Evolutionary conservation across 2,113 vertebrate species (phyloP).

Genomic region (Corythoichthys haematopterus): DNA sequence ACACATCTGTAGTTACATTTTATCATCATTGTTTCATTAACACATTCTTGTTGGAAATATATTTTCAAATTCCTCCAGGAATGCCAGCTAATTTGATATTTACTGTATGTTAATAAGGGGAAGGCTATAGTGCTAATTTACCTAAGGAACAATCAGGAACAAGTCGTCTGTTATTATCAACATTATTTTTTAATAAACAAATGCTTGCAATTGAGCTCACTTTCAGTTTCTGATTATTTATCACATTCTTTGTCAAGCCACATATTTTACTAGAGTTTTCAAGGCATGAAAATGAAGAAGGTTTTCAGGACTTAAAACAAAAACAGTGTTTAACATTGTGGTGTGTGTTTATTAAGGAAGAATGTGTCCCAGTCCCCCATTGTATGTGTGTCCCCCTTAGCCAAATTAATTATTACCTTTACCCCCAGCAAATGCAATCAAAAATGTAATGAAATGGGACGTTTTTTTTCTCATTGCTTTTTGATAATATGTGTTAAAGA

Average conservation of each 20-base stretch:
- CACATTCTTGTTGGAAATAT: background rate
- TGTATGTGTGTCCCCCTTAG: constrained; percentile 49
- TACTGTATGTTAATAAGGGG: background rate
- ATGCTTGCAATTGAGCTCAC: background rate
- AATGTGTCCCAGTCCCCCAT: background rate
- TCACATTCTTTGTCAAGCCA: background rate
- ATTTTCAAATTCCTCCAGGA: background rate
- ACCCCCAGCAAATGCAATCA: constrained; percentile 72
- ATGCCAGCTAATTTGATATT: background rate
- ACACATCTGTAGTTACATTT: background rate
- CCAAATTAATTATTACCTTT: constrained; percentile 73
- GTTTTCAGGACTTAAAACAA: constrained; percentile 54
- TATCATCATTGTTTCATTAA: background rate
- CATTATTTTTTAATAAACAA: background rate
- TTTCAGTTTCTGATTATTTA: constrained; percentile 1
- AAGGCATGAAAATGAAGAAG: constrained; percentile 30
- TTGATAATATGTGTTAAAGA: constrained; percentile 41
- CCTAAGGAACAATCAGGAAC: no score
- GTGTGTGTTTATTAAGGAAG: constrained; percentile 27
- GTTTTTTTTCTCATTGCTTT: constrained; percentile 52
- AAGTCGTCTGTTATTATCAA: background rate
- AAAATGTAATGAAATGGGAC: constrained; percentile 62
- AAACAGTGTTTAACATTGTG: constrained; percentile 49
- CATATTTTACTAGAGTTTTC: constrained; percentile 13
- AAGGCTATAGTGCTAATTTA: background rate